These are phyloP conservation scores for Gari tellinella DNA, from an alignment of 2,888 invertebrate genomes.

Conservation along the genomic window DNA sequence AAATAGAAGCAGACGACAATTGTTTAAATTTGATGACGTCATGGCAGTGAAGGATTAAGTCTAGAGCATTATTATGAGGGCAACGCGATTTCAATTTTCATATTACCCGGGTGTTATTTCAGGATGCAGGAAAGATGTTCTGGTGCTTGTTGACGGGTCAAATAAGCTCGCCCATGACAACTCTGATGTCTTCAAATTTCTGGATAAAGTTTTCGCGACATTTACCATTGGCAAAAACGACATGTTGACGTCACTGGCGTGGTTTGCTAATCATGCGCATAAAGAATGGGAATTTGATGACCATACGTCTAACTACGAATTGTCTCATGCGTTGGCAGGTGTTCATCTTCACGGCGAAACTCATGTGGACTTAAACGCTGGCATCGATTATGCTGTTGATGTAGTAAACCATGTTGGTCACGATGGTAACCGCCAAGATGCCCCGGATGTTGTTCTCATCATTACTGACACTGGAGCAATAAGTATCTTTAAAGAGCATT, in stretches of 20 bases:
- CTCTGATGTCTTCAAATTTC: conserved; percentile 7
- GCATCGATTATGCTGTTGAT: conserved; percentile 4
- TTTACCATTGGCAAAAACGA: conserved; percentile 6
- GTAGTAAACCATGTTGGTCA: not conserved
- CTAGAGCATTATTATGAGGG: too few relatives aligned
- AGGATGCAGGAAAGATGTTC: conserved; percentile 23
- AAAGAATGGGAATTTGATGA: conserved; percentile 14
- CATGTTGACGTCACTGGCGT: conserved; percentile 22
- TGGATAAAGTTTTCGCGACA: not conserved
- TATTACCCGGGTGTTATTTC: too few relatives aligned
- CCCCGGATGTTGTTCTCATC: conserved; percentile 16
- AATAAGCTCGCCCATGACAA: not conserved
- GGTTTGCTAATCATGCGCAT: not conserved
- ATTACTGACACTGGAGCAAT: conserved; percentile 8
- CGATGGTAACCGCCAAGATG: conserved; percentile 12
- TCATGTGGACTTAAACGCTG: conserved; percentile 9
- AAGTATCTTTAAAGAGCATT: not conserved
- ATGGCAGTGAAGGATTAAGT: too few relatives aligned
- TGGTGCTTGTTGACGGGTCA: conserved; percentile 27
- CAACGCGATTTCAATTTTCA: too few relatives aligned
- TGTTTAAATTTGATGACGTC: too few relatives aligned
- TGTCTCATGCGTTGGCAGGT: conserved; percentile 1
- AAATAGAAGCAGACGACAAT: too few relatives aligned
- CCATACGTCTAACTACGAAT: not conserved
- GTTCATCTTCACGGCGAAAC: conserved; percentile 11